These are phyloP conservation scores for Pedetes capensis DNA, from an alignment of 2,113 vertebrate genomes.

Conservation along the genomic window DNA sequence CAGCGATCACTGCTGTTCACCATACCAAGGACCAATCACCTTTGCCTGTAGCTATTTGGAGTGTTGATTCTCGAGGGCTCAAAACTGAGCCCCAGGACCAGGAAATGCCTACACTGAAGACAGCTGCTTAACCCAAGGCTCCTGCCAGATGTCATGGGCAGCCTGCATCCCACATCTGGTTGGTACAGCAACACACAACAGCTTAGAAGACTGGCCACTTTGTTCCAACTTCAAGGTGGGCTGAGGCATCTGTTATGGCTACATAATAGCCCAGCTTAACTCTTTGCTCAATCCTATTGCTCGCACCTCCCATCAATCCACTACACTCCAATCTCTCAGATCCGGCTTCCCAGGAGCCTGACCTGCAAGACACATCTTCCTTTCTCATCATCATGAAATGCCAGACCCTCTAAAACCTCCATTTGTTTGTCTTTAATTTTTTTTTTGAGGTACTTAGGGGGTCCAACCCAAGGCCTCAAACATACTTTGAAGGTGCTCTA, in stretches of 20 bases:
- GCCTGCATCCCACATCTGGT: background rate
- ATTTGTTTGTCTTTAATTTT: background rate
- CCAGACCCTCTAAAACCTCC: background rate
- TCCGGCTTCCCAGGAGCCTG: background rate
- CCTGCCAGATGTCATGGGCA: background rate
- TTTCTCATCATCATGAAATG: background rate
- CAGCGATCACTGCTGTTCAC: background rate
- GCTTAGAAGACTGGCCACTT: background rate
- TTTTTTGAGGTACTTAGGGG: too few species aligned
- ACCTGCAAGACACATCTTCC: background rate
- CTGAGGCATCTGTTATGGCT: background rate
- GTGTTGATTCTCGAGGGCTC: background rate
- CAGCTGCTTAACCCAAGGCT: background rate
- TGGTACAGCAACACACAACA: rapidly evolving
- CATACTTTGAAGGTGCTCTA: too few species aligned
- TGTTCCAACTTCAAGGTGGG: background rate
- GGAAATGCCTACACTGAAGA: background rate
- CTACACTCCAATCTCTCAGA: background rate
- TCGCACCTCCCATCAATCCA: background rate
- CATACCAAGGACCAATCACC: background rate
- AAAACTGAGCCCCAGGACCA: background rate
- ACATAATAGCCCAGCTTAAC: background rate
- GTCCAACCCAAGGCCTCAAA: too few species aligned
- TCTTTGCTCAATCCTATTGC: too few species aligned
- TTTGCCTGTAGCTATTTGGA: background rate